Evolutionary conservation across 2,113 vertebrate species (phyloP).

Genomic region (Chiloscyllium plagiosum): DNA sequence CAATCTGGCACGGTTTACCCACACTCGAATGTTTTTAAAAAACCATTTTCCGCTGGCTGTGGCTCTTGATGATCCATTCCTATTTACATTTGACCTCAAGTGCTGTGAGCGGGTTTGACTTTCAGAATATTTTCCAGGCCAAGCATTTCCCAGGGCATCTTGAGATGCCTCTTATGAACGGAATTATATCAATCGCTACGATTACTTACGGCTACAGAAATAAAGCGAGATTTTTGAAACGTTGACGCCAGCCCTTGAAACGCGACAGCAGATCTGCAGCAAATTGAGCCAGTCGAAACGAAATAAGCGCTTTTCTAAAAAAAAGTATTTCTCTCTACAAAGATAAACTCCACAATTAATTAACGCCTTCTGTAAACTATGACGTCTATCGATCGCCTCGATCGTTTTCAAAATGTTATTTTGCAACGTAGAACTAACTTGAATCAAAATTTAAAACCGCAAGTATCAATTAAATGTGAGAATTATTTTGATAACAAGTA

Average conservation of each 20-base stretch:
- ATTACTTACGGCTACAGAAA: not conserved
- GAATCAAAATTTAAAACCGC: not conserved
- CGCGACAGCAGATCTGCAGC: not conserved
- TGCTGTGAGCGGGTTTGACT: not conserved
- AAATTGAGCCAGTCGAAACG: too few relatives aligned
- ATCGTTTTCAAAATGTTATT: not conserved
- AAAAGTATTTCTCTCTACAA: not conserved
- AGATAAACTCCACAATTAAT: not conserved
- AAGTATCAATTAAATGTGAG: not conserved
- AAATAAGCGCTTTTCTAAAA: not conserved
- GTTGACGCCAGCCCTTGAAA: not conserved
- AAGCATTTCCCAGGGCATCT: not conserved
- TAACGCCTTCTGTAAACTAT: too few relatives aligned
- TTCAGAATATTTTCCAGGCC: not conserved
- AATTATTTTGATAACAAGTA: not conserved
- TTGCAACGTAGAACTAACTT: not conserved
- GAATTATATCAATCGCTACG: not conserved
- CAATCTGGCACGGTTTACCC: not conserved
- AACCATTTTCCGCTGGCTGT: not conserved
- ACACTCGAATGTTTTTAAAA: too few relatives aligned
- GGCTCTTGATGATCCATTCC: not conserved
- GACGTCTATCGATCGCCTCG: not conserved
- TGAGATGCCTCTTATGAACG: not conserved
- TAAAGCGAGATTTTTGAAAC: not conserved
- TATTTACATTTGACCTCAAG: not conserved